Evolutionary conservation across 1,140 invertebrate species (phyloP), one percentile per base, ranked within the genome.

Genomic region (Pogonus chalceus): DNA sequence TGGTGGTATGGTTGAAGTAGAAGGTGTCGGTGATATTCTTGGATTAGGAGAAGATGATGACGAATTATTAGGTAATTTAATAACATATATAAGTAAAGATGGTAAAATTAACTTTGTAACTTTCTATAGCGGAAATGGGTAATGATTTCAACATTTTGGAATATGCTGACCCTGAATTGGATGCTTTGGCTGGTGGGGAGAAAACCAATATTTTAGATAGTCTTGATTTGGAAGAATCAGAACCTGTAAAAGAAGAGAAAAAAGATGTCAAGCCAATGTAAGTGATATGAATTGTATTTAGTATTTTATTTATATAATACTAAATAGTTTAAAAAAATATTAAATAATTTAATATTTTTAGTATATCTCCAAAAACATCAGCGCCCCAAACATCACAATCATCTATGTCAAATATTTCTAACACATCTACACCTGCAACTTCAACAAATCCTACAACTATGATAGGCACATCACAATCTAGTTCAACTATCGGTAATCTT

Each of bases 111-210:
- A 16, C n/a, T 43, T 16, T 7, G 21, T 51, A 16, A 39, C 49
- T 76, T 39, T 64, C 78, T 58, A 73, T 75, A 76, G 90, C 85
- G 24, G 87, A 90, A 76, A 88, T 93, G 76, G 90, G 90, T 14
- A 85, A 91, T 65, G 92, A 95, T 71, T 96, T 96, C 71, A 96
- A 96, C 69, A 95, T 97, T 62, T 69, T 96, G 35, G 90, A 94
- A 70, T 96, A 95, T 74, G 92, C 91, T 0, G 92, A 96, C 79
- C 88, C 92, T 1, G 92, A 96, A 71, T 72, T 94, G n/a, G 88
- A 90, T 55, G 83, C 84, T 49, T 79, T 87, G 58, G 79, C 83
- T 46, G 83, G 80, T 51, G 80, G 81, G 7, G 82, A 82, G 51
- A 85, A 84, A 59, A 84, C 83, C 20, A 89, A 86, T 62, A 82